Evolutionary conservation across 2,888 invertebrate genomes (phyloP).

Genomic region (Uropetala carovei): DNA sequence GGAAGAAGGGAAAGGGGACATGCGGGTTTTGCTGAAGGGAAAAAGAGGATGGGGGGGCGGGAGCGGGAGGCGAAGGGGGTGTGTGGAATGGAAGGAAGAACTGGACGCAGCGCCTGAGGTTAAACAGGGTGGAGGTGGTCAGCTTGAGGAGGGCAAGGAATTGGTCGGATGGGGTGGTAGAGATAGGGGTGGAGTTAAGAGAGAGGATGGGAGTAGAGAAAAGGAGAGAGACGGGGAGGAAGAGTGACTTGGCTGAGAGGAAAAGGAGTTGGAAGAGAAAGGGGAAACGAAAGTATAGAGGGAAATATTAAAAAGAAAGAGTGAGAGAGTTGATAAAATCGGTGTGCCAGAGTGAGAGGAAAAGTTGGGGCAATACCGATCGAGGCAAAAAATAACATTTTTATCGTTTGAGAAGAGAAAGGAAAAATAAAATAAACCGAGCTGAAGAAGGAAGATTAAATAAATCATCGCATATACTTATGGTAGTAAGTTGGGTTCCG

Average conservation of each 20-base stretch:
- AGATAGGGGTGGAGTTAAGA: not conserved
- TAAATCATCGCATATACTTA: too few relatives aligned
- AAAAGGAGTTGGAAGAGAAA: not conserved
- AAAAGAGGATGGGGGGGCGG: not conserved
- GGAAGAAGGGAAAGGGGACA: not conserved
- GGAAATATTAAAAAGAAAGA: too few relatives aligned
- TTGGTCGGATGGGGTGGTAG: not conserved
- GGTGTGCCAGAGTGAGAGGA: not conserved
- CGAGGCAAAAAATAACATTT: too few relatives aligned
- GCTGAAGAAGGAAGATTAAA: too few relatives aligned
- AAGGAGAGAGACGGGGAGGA: not conserved
- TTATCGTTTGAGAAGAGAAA: too few relatives aligned
- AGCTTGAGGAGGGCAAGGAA: not conserved
- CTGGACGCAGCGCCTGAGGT: constrained; percentile 32
- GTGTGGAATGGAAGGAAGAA: not conserved
- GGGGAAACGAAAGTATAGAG: not conserved
- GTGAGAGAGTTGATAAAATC: not conserved
- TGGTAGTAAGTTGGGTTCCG: too few relatives aligned
- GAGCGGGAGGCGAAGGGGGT: not conserved
- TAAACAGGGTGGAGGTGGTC: not conserved
- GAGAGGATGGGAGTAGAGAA: not conserved
- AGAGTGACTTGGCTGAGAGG: too few relatives aligned
- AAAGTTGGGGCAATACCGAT: not conserved
- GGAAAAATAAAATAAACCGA: too few relatives aligned
- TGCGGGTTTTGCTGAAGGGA: not conserved